Evolutionary conservation across 2,797 vertebrate genomes (phyloP).

Genomic region (Manis javanica): DNA sequence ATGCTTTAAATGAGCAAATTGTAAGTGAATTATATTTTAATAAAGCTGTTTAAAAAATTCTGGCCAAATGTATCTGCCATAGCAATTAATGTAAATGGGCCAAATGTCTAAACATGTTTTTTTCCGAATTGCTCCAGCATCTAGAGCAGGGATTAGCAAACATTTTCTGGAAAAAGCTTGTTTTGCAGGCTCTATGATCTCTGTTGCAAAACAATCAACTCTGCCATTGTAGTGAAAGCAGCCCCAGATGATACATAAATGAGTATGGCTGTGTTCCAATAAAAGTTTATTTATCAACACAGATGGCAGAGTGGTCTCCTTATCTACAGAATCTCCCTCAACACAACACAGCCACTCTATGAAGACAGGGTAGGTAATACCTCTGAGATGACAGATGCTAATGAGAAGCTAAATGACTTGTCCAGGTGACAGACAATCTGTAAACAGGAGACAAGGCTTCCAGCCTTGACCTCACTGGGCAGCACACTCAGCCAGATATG

Average conservation of each 20-base stretch:
- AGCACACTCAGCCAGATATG: not conserved
- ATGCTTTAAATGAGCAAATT: not conserved
- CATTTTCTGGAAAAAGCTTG: not conserved
- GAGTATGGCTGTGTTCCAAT: not conserved
- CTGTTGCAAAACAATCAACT: not conserved
- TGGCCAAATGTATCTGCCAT: not conserved
- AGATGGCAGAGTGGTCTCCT: not conserved
- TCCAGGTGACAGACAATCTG: not conserved
- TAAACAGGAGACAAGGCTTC: not conserved
- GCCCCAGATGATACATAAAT: not conserved
- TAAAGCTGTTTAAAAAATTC: not conserved
- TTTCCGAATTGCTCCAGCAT: not conserved
- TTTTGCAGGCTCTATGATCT: not conserved
- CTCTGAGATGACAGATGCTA: not conserved
- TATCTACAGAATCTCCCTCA: not conserved
- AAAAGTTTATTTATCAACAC: conserved; percentile 51
- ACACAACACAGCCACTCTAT: not conserved
- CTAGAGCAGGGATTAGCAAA: not conserved
- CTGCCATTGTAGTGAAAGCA: not conserved
- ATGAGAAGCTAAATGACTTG: not conserved
- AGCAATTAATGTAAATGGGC: not conserved
- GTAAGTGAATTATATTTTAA: not conserved
- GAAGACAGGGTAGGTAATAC: not conserved
- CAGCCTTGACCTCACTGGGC: not conserved
- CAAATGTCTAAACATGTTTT: not conserved